Base-by-base conservation (phyloP, 2,113 vertebrate species). In the Xiphophorus couchianus region DNA sequence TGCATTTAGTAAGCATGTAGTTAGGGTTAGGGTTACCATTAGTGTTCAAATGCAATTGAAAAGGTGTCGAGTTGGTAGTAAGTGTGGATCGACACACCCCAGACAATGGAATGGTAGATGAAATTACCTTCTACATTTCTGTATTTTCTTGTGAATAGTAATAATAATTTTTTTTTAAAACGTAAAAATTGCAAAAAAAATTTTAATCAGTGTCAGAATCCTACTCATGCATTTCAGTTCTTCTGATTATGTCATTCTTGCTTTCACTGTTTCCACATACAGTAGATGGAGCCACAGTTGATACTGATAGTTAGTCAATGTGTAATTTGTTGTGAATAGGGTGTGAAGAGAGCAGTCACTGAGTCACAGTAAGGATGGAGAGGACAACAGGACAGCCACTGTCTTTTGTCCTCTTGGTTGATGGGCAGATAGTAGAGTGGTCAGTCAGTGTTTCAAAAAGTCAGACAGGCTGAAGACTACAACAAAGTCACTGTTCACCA, bases 401-500 rank as follows among this genome's bases (percentile, higher is more conserved):
- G 63, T 86, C 79, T 86, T 77, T 90, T 86, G 66, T 80, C 42
- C 5, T 3, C 65, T 29, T 25, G 14, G 69, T 75, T 27, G 11
- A 77, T 35, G 42, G 73, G 25, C 14, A 60, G 62, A 83, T 42
- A 70, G 63, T 42, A 48, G 66, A 84, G 68, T 48, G 42, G 44
- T 68, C 64, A 63, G 60, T 77, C 35, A 74, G 62, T 77, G 67
- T 76, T 65, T 80, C 63, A 77, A 33, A 74, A 73, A 33, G 70
- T 63, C 71, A 73, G 48, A 35, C 29, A 74, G 67, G 60, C 62
- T 76, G 22, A 42, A 31, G 62, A 74, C 66, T 60, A 89, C 80
- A 89, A 88, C 61, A 63, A 61, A 8, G 63, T 67, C 80, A 73
- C 68, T 87, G 81, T 88, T 74, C 54, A 74, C 39, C 66, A 61